A percentile compares a stretch with the other conserved stretches of the same genome.
Evolutionary conservation across 1,140 invertebrate genomes (phyloP).

Genomic region (Theocolax elegans): DNA sequence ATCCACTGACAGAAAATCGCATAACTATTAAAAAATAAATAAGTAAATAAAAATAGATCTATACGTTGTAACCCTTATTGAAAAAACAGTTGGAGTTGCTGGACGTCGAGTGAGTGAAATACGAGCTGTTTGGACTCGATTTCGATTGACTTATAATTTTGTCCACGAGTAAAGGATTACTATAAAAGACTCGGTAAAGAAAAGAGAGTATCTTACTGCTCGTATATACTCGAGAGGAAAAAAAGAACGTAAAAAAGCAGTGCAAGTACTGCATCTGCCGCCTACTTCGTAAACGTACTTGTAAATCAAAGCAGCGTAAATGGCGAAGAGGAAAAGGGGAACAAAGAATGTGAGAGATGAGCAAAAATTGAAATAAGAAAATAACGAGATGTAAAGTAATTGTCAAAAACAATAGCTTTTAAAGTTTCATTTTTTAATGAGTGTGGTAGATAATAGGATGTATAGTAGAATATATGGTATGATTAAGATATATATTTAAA

Average conservation of each 20-base stretch:
- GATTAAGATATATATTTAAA: too few relatives aligned
- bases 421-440: too few relatives aligned
- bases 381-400: background rate
- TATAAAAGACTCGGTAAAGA: background rate
- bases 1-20: background rate
- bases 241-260: conserved; percentile 17
- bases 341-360: background rate
- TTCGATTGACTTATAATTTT: conserved; percentile 29
- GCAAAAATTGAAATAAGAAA: conserved; percentile 23
- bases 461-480: too few relatives aligned
- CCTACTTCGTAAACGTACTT: conserved; percentile 61
- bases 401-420: too few relatives aligned
- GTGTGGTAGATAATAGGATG: too few relatives aligned
- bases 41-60: too few relatives aligned
- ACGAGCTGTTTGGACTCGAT: conserved; percentile 24
- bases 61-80: background rate
- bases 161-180: background rate
- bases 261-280: conserved; percentile 51
- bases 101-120: conserved; percentile 31
- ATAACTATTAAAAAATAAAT: conserved; percentile 10
- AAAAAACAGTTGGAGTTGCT: background rate
- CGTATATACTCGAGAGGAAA: conserved; percentile 19
- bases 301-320: conserved; percentile 56
- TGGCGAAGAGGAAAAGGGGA: background rate
- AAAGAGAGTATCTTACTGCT: background rate